A percentile compares a stretch with the other conserved stretches of the same genome.
These are phyloP conservation scores for Echinops telfairi DNA, from an alignment of 2,113 vertebrate species.

Conservation along the genomic window DNA sequence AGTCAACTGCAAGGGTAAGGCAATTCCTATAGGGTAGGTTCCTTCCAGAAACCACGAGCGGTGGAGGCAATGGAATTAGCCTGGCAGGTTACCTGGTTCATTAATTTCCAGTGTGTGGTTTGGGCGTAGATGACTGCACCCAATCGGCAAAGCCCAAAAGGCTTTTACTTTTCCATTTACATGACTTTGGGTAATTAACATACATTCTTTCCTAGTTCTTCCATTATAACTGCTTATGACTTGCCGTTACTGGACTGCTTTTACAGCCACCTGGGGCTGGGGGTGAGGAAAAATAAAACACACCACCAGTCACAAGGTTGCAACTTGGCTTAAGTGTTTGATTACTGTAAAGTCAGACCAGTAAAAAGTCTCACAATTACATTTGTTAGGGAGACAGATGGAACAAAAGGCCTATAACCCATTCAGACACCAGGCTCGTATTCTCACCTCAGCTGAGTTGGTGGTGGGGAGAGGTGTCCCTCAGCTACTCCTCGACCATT, in stretches of 20 bases:
- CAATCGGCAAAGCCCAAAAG: slow-evolving; percentile 42
- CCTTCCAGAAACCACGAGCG: background rate
- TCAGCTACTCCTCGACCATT: slow-evolving; percentile 39
- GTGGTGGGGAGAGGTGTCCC: background rate
- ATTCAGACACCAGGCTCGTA: slow-evolving; percentile 18
- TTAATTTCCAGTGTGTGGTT: slow-evolving; percentile 9
- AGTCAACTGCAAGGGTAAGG: slow-evolving; percentile 92
- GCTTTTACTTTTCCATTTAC: slow-evolving; percentile 66
- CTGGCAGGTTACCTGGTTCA: slow-evolving; percentile 30
- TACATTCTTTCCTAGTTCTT: slow-evolving; percentile 50
- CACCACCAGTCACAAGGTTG: slow-evolving; percentile 35
- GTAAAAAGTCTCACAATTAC: slow-evolving; percentile 58
- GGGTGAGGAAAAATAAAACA: background rate
- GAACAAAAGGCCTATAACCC: slow-evolving; percentile 57
- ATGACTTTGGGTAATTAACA: slow-evolving; percentile 63
- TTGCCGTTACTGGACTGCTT: slow-evolving; percentile 52
- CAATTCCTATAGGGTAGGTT: background rate
- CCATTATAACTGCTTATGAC: slow-evolving; percentile 42
- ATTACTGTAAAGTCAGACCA: slow-evolving; percentile 72
- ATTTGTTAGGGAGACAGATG: slow-evolving; percentile 51
- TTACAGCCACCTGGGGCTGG: background rate
- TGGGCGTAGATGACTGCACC: slow-evolving; percentile 43
- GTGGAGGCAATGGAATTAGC: slow-evolving; percentile 1
- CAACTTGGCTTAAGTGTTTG: slow-evolving; percentile 66
- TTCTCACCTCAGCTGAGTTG: slow-evolving; percentile 38